Evolutionary conservation across 2,113 vertebrate genomes (phyloP), one percentile per base, ranked within the genome.

Genomic region (Origma solitaria): DNA sequence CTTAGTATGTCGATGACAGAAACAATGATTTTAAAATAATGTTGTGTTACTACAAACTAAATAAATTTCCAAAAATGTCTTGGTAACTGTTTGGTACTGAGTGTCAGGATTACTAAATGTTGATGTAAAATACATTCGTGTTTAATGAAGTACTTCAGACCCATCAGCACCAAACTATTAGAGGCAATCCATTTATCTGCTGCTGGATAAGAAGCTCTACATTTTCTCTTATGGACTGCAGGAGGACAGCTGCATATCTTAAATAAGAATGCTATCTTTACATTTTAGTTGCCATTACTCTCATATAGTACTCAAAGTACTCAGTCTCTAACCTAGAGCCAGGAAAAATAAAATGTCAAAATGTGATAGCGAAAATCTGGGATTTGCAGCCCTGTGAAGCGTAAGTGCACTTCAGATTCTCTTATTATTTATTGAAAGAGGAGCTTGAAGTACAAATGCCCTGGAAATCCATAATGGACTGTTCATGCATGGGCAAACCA

Each of bases 391-490:
- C 75, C 56, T 86, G 23, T 65, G 90, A 86, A 92, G 50, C 82
- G 6, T 82, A 94, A 93, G 58, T 92, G 78, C 71, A 71, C 62
- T 95, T 96, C 60, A 72, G 50, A 86, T 79, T 71, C 66, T 94
- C 78, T 83, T 86, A 76, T 71, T 94, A 92, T 60, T 88, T 91
- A 92, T 87, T 92, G 79, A 96, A 96, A 95, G 82, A 58, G 76
- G 85, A 82, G 58, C 64, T 92, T 96, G 35, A 80, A 62, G 73
- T 87, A 81, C 71, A 95, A 95, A 77, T 91, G 35, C 42, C 77
- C 76, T 94, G 75, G 80, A 94, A 96, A 93, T 91, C 86, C 35
- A 23, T 70, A 92, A 89, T 80, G 82, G 73, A 77, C 50, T 51
- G 49, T 91, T 92, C 88, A 58, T 72, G 61, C 58, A 86, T 79